phyloP scores from a whole-genome alignment of 2,797 vertebrate genomes.

The Platalea minor region DNA sequence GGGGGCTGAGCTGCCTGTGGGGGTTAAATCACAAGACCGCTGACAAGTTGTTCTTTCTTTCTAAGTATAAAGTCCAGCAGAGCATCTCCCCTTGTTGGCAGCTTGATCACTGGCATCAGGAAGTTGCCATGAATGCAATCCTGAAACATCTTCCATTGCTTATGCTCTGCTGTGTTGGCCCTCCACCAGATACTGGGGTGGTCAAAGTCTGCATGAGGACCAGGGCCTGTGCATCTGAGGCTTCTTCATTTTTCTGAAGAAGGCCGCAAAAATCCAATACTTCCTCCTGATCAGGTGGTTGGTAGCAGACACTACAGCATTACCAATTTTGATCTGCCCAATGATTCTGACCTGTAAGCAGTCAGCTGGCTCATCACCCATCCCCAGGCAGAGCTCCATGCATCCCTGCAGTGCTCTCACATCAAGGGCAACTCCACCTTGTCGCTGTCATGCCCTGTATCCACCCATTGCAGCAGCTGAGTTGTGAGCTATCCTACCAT shows the following conservation, averaged over 20 bases:
- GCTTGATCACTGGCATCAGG: background rate
- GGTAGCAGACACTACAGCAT: background rate
- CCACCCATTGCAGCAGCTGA: background rate
- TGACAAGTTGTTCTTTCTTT: background rate
- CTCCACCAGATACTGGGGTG: background rate
- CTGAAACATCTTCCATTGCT: background rate
- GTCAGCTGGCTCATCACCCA: background rate
- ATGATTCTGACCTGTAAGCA: background rate
- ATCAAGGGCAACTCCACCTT: background rate
- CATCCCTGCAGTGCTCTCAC: background rate
- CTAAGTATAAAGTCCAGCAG: background rate
- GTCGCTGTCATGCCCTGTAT: accelerated
- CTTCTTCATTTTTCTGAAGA: background rate
- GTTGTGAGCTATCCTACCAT: background rate
- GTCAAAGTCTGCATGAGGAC: background rate
- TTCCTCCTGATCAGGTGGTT: background rate
- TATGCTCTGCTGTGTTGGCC: background rate
- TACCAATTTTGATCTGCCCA: background rate
- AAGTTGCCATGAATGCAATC: background rate
- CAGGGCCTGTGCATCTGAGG: background rate
- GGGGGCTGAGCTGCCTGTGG: background rate
- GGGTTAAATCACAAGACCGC: background rate
- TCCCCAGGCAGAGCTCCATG: background rate
- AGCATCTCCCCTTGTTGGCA: background rate
- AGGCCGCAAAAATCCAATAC: background rate